These are phyloP conservation scores for Agrotis ipsilon DNA, from an alignment of 2,888 invertebrate species.

Conservation along the genomic window DNA sequence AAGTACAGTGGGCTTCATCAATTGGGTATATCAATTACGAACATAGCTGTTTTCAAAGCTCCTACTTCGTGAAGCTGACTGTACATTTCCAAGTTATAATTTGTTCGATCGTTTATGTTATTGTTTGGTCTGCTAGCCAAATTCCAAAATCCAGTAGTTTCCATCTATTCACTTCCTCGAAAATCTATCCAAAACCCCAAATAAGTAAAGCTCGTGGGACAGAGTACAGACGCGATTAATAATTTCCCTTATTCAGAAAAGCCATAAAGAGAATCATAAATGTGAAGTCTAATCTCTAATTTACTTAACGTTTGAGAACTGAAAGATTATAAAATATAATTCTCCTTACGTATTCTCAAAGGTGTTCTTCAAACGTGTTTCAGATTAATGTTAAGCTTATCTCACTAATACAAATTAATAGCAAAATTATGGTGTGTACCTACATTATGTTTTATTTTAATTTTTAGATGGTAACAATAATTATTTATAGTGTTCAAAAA, in stretches of 20 bases:
- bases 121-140: too few species aligned
- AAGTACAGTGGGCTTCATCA: too few species aligned
- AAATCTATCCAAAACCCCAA: background rate
- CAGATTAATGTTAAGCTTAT: background rate
- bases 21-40: too few species aligned
- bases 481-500: too few species aligned
- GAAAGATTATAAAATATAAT: conserved; percentile 56
- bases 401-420: background rate
- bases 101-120: too few species aligned
- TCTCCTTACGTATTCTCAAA: conserved; percentile 55
- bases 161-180: too few species aligned
- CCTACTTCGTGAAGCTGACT: too few species aligned
- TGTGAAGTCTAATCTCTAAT: conserved; percentile 52
- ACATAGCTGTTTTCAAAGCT: too few species aligned
- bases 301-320: conserved; percentile 57
- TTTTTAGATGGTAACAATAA: too few species aligned
- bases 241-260: conserved; percentile 34
- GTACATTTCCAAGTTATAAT: too few species aligned
- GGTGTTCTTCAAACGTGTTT: conserved; percentile 28
- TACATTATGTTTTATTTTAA: background rate
- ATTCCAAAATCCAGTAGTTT: too few species aligned
- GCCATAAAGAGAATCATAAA: conserved; percentile 59
- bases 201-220: background rate
- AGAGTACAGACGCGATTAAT: conserved; percentile 29
- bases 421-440: background rate